These are phyloP conservation scores for Microcebus ravelobensis DNA, from an alignment of 2,113 vertebrate species.

Conservation along the genomic window DNA sequence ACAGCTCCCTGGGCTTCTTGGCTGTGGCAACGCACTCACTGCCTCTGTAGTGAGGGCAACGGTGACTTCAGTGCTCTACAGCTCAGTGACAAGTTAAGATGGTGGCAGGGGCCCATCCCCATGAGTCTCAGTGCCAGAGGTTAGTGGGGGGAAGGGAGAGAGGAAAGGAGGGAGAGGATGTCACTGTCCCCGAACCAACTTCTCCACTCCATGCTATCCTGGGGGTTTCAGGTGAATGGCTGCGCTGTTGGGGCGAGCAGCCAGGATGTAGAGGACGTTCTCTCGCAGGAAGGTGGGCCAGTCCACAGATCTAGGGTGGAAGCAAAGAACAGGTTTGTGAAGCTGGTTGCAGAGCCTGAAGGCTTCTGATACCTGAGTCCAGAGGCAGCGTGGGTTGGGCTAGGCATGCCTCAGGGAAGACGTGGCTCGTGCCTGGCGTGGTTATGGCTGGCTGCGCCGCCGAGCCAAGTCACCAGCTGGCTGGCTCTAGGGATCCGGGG, in stretches of 20 bases:
- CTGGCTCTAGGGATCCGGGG: not conserved
- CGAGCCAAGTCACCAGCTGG: not conserved
- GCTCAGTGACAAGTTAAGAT: constrained; percentile 60
- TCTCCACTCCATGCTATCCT: constrained; percentile 82
- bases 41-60: not conserved
- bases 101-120: constrained; percentile 24
- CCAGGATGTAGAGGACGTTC: constrained; percentile 93
- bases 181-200: not conserved
- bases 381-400: not conserved
- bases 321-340: constrained; percentile 8
- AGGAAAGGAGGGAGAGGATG: constrained; percentile 47
- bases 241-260: constrained; percentile 94
- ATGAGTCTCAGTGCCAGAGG: constrained; percentile 57
- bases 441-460: not conserved
- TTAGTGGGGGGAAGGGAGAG: constrained; percentile 45
- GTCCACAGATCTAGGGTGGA: constrained; percentile 86
- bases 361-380: not conserved
- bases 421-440: not conserved
- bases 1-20: constrained; percentile 23
- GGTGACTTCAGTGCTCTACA: constrained; percentile 51
- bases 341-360: not conserved
- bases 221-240: constrained; percentile 94
- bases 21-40: not conserved
- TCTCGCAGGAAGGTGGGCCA: constrained; percentile 93
- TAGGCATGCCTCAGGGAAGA: not conserved